Base-by-base conservation (phyloP, 1,140 invertebrate genomes). In the Cheumatopsyche charites region DNA sequence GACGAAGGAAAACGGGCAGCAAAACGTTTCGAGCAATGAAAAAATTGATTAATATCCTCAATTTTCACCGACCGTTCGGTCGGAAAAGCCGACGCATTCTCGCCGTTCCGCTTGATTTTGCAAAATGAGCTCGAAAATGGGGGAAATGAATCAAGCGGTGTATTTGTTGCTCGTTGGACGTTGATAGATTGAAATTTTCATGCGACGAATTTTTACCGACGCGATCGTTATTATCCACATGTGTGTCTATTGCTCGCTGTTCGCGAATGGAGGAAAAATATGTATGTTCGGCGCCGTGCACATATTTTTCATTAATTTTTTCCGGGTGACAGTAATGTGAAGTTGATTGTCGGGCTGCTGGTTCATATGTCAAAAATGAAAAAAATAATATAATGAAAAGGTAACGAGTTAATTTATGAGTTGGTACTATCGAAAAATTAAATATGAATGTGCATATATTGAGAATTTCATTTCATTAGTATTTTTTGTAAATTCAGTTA, bases 1-100 rank as follows among this genome's bases (percentile, higher is more conserved):
- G 29, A 9, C 29, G 29, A 36, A 36, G 29, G 29, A 36, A 36
- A n/a, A 9, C 9, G 29, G 29, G 3, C 29, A 9, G 29, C 9
- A 9, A 36, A 36, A 4, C 9, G 29, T n/a, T n/a, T 36, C 29
- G 9, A 17, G 7, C 47, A 15, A 23, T 9, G 7, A 58, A 58
- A 58, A 58, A 58, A 58, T 58, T 58, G 55, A 58, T 58, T 58
- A 58, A 58, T 58, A 25, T 58, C 55, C 55, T 13, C 55, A 19
- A 58, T 58, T 58, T 58, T 19, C 19, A 21, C 23, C 55, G 1
- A 9, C 29, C 9, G 9, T 58, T 58, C n/a, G 55, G 25, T 23
- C 55, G 21, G 55, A 58, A 23, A 58, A 26, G 55, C 55, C 21
- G 43, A 58, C 55, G 55, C 4, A 25, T 58, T 58, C 13, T 25